Percentiles rank a stretch among this genome's conserved stretches.
These are phyloP conservation scores for Yponomeuta cagnagella DNA, from an alignment of 2,888 invertebrate species.

Conservation along the genomic window DNA sequence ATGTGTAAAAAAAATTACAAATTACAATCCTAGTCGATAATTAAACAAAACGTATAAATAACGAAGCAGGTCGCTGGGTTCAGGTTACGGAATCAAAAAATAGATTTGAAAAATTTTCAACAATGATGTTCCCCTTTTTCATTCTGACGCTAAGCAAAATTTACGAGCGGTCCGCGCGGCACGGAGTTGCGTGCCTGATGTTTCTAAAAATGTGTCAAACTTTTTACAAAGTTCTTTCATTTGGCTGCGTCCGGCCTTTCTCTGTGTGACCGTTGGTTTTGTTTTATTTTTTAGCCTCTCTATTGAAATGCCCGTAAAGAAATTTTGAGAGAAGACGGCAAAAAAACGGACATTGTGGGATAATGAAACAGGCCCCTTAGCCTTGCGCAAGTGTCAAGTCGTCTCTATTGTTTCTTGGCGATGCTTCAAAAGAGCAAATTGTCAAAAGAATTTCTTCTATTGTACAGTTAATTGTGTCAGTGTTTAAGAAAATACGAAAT, in stretches of 20 bases:
- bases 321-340: slow-evolving; percentile 49
- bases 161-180: slow-evolving; percentile 64
- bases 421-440: slow-evolving; percentile 1
- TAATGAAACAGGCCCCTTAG: slow-evolving; percentile 54
- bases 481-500: neutral
- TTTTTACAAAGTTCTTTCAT: slow-evolving; percentile 75
- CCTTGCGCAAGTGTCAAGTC: slow-evolving; percentile 28
- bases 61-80: slow-evolving; percentile 24
- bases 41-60: slow-evolving; percentile 21
- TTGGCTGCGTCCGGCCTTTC: slow-evolving; percentile 67
- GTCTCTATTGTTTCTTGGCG: slow-evolving; percentile 4
- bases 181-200: slow-evolving; percentile 69
- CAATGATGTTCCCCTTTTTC: slow-evolving; percentile 71
- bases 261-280: slow-evolving; percentile 55
- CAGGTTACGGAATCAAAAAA: slow-evolving; percentile 49
- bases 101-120: slow-evolving; percentile 65
- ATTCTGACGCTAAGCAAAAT: slow-evolving; percentile 71
- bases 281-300: slow-evolving; percentile 69
- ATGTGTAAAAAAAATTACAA: neutral
- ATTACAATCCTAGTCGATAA: slow-evolving; percentile 16
- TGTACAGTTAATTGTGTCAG: neutral
- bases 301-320: slow-evolving; percentile 64
- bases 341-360: slow-evolving; percentile 51
- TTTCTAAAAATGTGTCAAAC: slow-evolving; percentile 76
- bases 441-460: slow-evolving; percentile 3